Evolutionary conservation across 2,113 vertebrate genomes (phyloP), one percentile per base, ranked within the genome.

Genomic region (Nerophis lumbriciformis): DNA sequence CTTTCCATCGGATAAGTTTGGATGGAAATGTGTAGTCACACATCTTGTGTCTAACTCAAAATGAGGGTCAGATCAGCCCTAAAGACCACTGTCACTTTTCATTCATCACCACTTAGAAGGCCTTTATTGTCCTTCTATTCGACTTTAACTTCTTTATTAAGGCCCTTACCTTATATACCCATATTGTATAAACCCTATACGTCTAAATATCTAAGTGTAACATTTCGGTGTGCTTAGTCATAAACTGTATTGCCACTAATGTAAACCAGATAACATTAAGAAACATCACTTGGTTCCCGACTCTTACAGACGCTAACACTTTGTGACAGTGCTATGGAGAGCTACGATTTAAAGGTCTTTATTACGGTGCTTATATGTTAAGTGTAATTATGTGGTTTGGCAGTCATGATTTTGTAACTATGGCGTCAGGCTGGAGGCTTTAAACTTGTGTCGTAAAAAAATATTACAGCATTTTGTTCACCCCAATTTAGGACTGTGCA

Each of bases 101-200:
- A 63, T 75, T 60, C 59, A 59, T 74, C 62, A 68, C 3, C 55
- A 58, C 48, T 61, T 78, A 63, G 72, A 68, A 52, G 44, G 65
- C 65, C 69, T 57, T 39, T 61, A 62, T 64, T 63, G 65, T 71
- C 55, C 63, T 63, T 45, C 62, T 62, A 35, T 8, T 49, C 59
- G 65, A 53, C 36, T 62, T 72, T 58, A 51, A 52, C 45, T 54
- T 19, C 49, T 48, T 19, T 67, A 61, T 71, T 39, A 63, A 28
- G 58, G 63, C 16, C 12, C 14, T 48, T 36, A 59, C 39, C 37
- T 53, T 60, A 4, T 0, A 53, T 58, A 15, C 28, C 8, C 0
- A 6, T 7, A 14, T 16, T 14, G 1, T 44, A 11, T 14, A 49
- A 47, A 56, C 52, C 60, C 15, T n/a, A n/a, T 48, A 3, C 16